Percentiles rank a stretch among this genome's conserved stretches.
Evolutionary conservation across 2,888 invertebrate species (phyloP).

Genomic region (Lydus trimaculatus): DNA sequence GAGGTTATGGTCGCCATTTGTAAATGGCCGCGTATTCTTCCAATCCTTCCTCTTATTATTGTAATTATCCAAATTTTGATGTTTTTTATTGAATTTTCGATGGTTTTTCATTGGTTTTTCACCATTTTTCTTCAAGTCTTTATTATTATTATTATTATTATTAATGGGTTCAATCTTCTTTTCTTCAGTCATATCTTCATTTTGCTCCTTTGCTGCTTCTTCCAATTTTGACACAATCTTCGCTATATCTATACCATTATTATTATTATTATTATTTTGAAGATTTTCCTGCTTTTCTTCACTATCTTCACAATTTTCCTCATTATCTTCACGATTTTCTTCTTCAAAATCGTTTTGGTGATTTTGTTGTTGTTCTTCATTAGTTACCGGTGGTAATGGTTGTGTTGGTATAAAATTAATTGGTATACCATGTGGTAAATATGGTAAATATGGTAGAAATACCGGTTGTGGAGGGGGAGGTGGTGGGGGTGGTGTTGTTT

Average conservation of each 20-base stretch:
- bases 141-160: background rate
- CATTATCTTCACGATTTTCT: slow-evolving; percentile 12
- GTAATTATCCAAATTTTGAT: slow-evolving; percentile 23
- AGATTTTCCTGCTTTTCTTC: no score
- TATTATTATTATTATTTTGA: slow-evolving; percentile 30
- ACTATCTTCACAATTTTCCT: background rate
- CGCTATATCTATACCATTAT: slow-evolving; percentile 55
- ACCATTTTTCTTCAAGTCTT: background rate
- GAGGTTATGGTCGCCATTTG: background rate
- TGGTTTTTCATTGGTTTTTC: background rate
- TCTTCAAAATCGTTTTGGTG: slow-evolving; percentile 33
- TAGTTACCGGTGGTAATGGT: slow-evolving; percentile 35
- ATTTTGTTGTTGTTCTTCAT: slow-evolving; percentile 41
- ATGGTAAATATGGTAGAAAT: slow-evolving; percentile 54
- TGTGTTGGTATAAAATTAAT: slow-evolving; percentile 53
- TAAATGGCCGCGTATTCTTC: background rate
- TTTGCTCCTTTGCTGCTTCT: slow-evolving; percentile 56
- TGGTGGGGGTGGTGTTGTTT: slow-evolving; percentile 41
- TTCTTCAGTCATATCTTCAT: slow-evolving; percentile 28
- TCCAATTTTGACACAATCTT: slow-evolving; percentile 60
- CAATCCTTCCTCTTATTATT: background rate
- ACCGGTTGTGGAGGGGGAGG: slow-evolving; percentile 42
- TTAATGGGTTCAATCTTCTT: background rate
- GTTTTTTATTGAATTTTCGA: slow-evolving; percentile 35
- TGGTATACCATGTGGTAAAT: slow-evolving; percentile 52